Evolutionary conservation across 2,888 invertebrate species (phyloP).

Genomic region (Metacarcinus magister): DNA sequence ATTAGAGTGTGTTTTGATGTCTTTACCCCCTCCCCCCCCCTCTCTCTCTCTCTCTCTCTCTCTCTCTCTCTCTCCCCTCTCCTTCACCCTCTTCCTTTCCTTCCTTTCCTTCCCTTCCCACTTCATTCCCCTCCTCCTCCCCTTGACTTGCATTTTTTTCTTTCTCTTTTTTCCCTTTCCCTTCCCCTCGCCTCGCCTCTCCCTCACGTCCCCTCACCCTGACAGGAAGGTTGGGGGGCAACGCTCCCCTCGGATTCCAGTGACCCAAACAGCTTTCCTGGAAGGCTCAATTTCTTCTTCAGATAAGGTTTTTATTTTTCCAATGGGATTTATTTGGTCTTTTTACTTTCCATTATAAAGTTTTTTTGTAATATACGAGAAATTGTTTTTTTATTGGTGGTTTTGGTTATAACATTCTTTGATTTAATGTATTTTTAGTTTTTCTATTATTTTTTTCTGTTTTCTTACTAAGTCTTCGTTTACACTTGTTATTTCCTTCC

Average conservation of each 20-base stretch:
- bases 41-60: neutral
- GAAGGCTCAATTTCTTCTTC: neutral
- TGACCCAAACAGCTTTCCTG: neutral
- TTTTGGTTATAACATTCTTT: too few species aligned
- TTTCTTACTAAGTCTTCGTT: too few species aligned
- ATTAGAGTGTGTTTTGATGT: neutral
- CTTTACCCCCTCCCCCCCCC: neutral
- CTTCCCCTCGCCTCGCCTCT: neutral
- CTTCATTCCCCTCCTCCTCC: neutral
- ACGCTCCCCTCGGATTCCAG: neutral
- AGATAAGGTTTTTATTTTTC: neutral
- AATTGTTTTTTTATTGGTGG: too few species aligned
- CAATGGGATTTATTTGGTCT: neutral
- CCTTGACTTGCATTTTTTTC: neutral
- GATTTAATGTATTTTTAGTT: too few species aligned
- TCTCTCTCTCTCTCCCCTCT: neutral
- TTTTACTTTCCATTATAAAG: neutral
- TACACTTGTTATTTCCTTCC: too few species aligned
- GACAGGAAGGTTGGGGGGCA: too few species aligned
- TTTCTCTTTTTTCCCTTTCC: neutral
- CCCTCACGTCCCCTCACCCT: neutral
- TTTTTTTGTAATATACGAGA: too few species aligned
- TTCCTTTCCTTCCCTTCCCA: neutral
- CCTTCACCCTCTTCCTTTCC: neutral
- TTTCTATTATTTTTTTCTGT: too few species aligned